These are phyloP conservation scores for Amiota communis DNA, from an alignment of 2,888 invertebrate species.

Conservation along the genomic window DNA sequence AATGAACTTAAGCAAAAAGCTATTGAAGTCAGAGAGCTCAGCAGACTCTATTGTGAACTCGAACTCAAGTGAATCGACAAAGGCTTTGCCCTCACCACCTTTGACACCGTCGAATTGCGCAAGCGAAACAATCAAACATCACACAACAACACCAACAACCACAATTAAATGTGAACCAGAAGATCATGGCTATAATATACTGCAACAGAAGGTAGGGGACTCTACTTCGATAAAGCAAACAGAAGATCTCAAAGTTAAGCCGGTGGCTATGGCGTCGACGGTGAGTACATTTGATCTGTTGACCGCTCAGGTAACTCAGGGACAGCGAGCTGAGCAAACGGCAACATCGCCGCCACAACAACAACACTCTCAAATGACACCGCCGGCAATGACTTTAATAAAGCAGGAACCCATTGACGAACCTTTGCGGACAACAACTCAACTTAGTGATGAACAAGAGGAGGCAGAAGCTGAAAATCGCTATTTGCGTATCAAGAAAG, in stretches of 20 bases:
- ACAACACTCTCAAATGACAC: constrained; percentile 16
- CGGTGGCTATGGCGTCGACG: too few relatives aligned
- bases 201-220: constrained; percentile 42
- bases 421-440: not conserved
- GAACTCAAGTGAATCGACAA: constrained; percentile 62
- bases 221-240: not conserved
- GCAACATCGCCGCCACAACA: constrained; percentile 32
- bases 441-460: constrained; percentile 17
- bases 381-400: constrained; percentile 41
- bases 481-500: constrained; percentile 63
- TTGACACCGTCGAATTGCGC: constrained; percentile 63
- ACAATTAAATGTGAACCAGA: constrained; percentile 42
- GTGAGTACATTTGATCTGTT: too few relatives aligned
- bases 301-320: not conserved
- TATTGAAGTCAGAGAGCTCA: constrained; percentile 53
- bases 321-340: not conserved
- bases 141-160: constrained; percentile 25
- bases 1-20: constrained; percentile 55
- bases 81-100: constrained; percentile 71
- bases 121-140: constrained; percentile 37
- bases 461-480: constrained; percentile 56
- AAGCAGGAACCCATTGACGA: constrained; percentile 58
- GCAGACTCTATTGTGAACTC: constrained; percentile 43
- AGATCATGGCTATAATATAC: not conserved
- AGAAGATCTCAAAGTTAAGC: constrained; percentile 1